Evolutionary conservation across 2,888 invertebrate species (phyloP).

Genomic region (Orchesella flavescens): DNA sequence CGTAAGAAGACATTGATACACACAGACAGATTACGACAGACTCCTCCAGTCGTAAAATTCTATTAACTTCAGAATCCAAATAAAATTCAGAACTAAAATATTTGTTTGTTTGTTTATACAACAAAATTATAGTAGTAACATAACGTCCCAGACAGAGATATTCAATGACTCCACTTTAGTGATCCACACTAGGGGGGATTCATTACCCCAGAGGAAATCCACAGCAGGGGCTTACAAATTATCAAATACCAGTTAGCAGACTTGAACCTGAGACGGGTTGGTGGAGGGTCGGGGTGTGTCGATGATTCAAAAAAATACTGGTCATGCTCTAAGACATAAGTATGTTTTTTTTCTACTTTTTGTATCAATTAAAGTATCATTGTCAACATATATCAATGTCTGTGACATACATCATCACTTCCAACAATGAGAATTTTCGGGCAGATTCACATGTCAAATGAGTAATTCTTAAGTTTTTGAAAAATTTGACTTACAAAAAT

Average conservation of each 20-base stretch:
- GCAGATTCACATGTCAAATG: too few relatives aligned
- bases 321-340: background rate
- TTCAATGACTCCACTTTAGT: conserved; percentile 55
- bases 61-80: too few relatives aligned
- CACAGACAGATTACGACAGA: too few relatives aligned
- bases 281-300: conserved; percentile 61
- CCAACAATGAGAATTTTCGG: too few relatives aligned
- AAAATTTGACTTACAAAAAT: too few relatives aligned
- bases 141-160: conserved; percentile 33
- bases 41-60: too few relatives aligned
- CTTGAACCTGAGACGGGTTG: conserved; percentile 39
- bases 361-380: conserved; percentile 5
- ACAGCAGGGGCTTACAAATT: conserved; percentile 71
- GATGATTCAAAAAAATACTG: conserved; percentile 26
- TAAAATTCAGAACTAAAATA: too few relatives aligned
- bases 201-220: conserved; percentile 71
- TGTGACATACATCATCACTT: background rate
- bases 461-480: too few relatives aligned
- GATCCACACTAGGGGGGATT: conserved; percentile 67
- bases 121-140: too few relatives aligned
- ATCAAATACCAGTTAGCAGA: conserved; percentile 64
- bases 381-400: background rate
- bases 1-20: too few relatives aligned
- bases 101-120: too few relatives aligned
- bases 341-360: background rate